Conservation (phyloP, 92 coral and sea anemone species). For the Palythoa caribaeorum region DNA sequence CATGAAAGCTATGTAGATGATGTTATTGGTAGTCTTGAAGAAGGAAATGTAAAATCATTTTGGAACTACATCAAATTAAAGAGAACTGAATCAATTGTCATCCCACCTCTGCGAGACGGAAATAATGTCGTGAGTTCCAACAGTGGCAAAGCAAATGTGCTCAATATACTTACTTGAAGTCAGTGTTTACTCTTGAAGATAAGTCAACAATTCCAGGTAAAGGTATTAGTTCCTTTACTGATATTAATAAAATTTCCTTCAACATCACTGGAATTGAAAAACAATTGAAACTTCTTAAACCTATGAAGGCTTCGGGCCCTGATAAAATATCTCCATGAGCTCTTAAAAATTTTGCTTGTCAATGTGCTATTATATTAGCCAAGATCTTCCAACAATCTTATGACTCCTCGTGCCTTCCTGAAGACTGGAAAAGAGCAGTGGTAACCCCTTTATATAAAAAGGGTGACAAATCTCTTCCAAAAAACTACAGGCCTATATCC, state of each 20-base stretch:
- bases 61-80: constrained; percentile 42
- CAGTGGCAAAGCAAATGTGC: constrained; percentile 50
- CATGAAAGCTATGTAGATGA: constrained; percentile 24
- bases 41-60: not conserved
- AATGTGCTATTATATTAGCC: constrained; percentile 44
- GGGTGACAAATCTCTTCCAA: constrained; percentile 49
- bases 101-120: constrained; percentile 56
- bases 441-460: constrained; percentile 49
- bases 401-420: constrained; percentile 44
- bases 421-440: constrained; percentile 50
- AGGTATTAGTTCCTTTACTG: constrained; percentile 50
- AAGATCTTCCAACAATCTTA: constrained; percentile 46
- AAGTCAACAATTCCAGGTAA: constrained; percentile 39
- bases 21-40: not conserved
- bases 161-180: constrained; percentile 55
- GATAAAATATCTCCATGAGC: not conserved
- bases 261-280: constrained; percentile 12
- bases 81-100: constrained; percentile 46
- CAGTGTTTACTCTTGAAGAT: constrained; percentile 53
- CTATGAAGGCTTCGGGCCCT: not conserved
- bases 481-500: constrained; percentile 45
- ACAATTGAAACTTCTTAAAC: constrained; percentile 1
- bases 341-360: constrained; percentile 29
- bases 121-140: constrained; percentile 40
- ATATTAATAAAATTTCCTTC: constrained; percentile 18